Evolutionary conservation across 2,113 vertebrate genomes (phyloP).

Genomic region (Planiliza haematocheilus): DNA sequence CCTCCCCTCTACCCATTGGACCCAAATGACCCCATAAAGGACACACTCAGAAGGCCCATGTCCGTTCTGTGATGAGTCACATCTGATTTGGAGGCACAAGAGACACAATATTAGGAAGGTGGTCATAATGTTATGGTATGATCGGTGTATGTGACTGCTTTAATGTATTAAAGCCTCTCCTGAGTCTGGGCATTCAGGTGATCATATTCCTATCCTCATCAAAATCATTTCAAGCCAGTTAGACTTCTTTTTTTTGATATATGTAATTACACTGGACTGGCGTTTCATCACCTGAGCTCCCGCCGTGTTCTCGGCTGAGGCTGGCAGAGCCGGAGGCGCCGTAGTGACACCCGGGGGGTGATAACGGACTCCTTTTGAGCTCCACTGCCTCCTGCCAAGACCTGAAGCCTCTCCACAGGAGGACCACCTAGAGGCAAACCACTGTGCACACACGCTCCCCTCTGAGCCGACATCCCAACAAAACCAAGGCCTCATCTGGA

Average conservation of each 20-base stretch:
- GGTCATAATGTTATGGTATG: too few species aligned
- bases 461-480: constrained; percentile 7
- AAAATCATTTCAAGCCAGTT: neutral
- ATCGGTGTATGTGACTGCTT: too few species aligned
- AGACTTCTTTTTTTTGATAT: neutral
- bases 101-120: too few species aligned
- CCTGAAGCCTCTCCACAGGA: constrained; percentile 13
- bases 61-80: too few species aligned
- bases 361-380: constrained; percentile 37
- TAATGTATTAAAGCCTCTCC: too few species aligned
- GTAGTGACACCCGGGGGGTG: constrained; percentile 13
- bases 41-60: too few species aligned
- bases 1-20: too few species aligned
- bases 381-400: constrained; percentile 30
- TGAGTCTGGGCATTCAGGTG: too few species aligned
- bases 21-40: too few species aligned
- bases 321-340: neutral
- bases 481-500: neutral
- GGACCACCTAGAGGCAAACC: constrained; percentile 20
- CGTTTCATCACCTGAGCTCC: neutral
- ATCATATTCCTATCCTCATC: too few species aligned
- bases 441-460: constrained; percentile 6
- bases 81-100: too few species aligned
- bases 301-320: constrained; percentile 3
- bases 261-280: neutral